Base-by-base conservation (phyloP, 2,888 invertebrate species). In the Apodemia mormo region DNA sequence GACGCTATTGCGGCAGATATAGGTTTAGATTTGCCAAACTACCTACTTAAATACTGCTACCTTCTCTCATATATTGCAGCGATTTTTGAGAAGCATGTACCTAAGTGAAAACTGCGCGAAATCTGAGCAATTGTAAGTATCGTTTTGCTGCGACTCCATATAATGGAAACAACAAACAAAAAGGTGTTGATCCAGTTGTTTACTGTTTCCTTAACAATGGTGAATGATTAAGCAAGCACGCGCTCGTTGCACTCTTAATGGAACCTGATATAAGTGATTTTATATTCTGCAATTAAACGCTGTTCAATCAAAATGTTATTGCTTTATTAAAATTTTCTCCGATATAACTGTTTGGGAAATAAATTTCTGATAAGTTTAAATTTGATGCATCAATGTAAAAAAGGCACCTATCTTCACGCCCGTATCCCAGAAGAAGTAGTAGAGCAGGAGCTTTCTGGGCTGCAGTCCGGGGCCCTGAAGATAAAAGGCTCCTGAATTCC, bases 171-270 rank as follows among this genome's bases (percentile, higher is more conserved):
- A n/a, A 52, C 52, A 52, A 52, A 52, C 52, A 52, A 52, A 22
- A n/a, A 49, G 52, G 52, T 52, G 52, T 45, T 45, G 45, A 45
- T 45, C 45, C 12, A 12, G 6, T 7, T 14, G 52, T 14, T 52
- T n/a, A 52, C 52, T n/a, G 52, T 52, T n/a, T 52, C 52, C n/a
- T 52, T 52, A n/a, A 52, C 52, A 52, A 52, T 52, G n/a, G 52
- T n/a, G 52, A 14, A 49, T 49, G 14, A n/a, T 52, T 52, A n/a
- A 52, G 52, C 52, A 52, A 52, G 52, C 52, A n/a, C 7, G n/a
- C 52, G n/a, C 45, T 45, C 2, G 45, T 45, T 45, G 37, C 37
- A 37, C 37, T 37, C 4, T 37, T 49, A 49, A 49, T 49, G 49
- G 49, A 49, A 22, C 22, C 10, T 14, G 5, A 49, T 49, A 10